Conservation (phyloP, 2,113 vertebrate species). For the Passer montanus region DNA sequence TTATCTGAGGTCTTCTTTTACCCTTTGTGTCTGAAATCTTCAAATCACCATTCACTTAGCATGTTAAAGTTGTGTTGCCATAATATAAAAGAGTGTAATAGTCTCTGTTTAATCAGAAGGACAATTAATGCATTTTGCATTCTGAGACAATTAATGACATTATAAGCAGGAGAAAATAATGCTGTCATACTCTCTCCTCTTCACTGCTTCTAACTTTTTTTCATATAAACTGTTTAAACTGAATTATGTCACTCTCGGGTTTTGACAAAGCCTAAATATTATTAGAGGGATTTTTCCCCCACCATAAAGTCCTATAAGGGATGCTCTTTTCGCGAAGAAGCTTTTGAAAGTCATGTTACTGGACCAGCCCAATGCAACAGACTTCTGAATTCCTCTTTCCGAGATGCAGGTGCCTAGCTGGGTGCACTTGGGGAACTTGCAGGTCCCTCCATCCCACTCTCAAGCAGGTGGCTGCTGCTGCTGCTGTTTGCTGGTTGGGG, state of each 20-base stretch:
- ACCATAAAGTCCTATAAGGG: background rate
- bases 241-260: background rate
- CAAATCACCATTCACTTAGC: background rate
- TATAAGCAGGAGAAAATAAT: background rate
- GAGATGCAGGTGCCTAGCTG: background rate
- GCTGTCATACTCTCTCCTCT: background rate
- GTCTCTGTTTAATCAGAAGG: background rate
- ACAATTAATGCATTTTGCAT: background rate
- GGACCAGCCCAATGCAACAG: background rate
- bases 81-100: background rate
- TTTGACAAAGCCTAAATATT: background rate
- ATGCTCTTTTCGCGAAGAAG: rapidly evolving
- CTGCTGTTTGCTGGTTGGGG: background rate
- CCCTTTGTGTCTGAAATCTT: background rate
- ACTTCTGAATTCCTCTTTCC: background rate
- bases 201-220: background rate
- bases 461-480: background rate
- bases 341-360: background rate
- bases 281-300: background rate
- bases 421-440: rapidly evolving
- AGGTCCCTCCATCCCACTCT: background rate
- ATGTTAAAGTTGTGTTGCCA: background rate
- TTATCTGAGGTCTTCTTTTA: background rate
- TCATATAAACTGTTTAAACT: background rate
- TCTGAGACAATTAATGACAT: background rate